Conservation (phyloP, 2,888 invertebrate genomes). For the Lutraria lutraria region DNA sequence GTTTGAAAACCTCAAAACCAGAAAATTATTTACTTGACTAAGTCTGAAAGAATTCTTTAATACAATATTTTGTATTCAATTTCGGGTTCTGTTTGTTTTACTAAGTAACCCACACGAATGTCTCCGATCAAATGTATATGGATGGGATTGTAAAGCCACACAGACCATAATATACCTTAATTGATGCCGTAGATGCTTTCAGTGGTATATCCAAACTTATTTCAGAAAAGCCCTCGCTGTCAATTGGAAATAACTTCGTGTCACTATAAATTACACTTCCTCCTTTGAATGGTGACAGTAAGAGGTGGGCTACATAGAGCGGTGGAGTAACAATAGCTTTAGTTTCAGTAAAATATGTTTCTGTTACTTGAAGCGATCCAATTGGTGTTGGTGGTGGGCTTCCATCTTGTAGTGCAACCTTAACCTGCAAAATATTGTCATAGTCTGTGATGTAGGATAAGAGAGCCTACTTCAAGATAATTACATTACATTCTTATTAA, state of each 20-base stretch:
- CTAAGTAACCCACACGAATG: no score
- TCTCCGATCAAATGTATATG: no score
- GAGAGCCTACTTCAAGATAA: no score
- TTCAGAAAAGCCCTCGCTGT: conserved; percentile 59
- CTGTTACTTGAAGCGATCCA: conserved; percentile 53
- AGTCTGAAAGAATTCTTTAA: no score
- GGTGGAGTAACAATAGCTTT: neutral
- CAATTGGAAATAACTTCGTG: conserved; percentile 38
- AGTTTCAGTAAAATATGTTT: conserved; percentile 69
- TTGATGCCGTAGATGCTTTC: conserved; percentile 57
- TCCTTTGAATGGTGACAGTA: conserved; percentile 57
- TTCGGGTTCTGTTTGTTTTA: no score
- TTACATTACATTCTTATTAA: no score
- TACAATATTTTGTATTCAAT: no score
- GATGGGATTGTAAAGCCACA: no score
- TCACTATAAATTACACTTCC: conserved; percentile 50
- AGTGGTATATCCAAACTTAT: conserved; percentile 63
- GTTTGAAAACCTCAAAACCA: no score
- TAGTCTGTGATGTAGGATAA: neutral
- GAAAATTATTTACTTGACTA: no score
- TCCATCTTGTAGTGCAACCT: conserved; percentile 73
- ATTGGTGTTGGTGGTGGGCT: conserved; percentile 64
- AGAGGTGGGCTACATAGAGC: neutral
- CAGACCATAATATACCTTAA: conserved; percentile 59
- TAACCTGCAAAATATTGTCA: conserved; percentile 61